These are phyloP conservation scores for Montipora capricornis DNA, from an alignment of 64 coral and sea anemone genomes.

Conservation along the genomic window DNA sequence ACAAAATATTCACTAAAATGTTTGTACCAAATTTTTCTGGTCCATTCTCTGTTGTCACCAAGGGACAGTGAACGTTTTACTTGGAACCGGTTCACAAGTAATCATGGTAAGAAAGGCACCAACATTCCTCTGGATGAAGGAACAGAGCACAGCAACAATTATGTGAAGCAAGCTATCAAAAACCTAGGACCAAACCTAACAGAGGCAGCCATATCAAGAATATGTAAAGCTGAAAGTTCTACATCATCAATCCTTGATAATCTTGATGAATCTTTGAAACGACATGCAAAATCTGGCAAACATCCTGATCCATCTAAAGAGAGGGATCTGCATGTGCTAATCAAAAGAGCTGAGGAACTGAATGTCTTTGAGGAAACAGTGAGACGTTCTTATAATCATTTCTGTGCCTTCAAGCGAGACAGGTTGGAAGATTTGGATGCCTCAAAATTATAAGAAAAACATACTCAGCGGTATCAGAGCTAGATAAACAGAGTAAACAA, in stretches of 20 bases:
- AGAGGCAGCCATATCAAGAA: constrained; percentile 48
- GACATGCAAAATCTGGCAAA: constrained; percentile 52
- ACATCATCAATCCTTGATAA: constrained; percentile 54
- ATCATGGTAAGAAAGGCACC: constrained; percentile 30
- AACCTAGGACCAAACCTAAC: constrained; percentile 71
- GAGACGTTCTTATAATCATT: constrained; percentile 50
- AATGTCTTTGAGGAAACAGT: constrained; percentile 42
- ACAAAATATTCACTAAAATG: constrained; percentile 38
- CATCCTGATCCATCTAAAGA: constrained; percentile 35
- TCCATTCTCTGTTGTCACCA: constrained; percentile 26
- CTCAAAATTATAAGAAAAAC: constrained; percentile 54
- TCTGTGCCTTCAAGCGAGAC: constrained; percentile 40
- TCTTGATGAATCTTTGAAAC: constrained; percentile 40
- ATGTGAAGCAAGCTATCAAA: constrained; percentile 59
- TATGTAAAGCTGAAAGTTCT: constrained; percentile 51
- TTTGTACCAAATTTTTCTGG: constrained; percentile 51
- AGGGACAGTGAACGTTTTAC: constrained; percentile 47
- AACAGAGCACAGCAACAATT: constrained; percentile 74
- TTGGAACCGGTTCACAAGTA: constrained; percentile 53
- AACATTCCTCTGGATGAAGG: constrained; percentile 75
- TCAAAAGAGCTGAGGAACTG: constrained; percentile 44
- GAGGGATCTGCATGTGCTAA: constrained; percentile 44
- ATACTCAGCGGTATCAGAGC: constrained; percentile 50
- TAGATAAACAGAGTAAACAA: constrained; percentile 42
- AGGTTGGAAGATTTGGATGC: constrained; percentile 49